A percentile compares a stretch with the other conserved stretches of the same genome.
Evolutionary conservation across 2,113 vertebrate genomes (phyloP).

Genomic region (Notothenia rossii): DNA sequence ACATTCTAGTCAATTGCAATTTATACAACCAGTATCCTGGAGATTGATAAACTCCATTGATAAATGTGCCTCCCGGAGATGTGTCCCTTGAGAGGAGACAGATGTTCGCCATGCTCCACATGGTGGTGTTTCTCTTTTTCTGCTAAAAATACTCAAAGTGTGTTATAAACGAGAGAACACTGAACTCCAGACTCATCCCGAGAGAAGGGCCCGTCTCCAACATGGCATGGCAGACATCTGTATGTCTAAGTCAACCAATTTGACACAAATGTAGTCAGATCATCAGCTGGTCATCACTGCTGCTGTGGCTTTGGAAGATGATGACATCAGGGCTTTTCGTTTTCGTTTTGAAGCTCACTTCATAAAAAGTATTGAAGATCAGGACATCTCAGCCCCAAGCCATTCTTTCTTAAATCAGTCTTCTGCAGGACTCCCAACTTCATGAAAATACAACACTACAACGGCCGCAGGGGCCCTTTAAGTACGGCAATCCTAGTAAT

Average conservation of each 20-base stretch:
- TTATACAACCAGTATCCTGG: slow-evolving; percentile 80
- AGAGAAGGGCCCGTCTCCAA: slow-evolving; percentile 12
- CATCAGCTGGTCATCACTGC: background rate
- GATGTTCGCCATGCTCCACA: background rate
- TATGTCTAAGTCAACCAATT: background rate
- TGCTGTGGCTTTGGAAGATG: background rate
- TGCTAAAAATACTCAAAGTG: background rate
- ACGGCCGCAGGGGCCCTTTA: background rate
- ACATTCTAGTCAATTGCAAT: slow-evolving; percentile 81
- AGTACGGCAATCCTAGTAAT: background rate
- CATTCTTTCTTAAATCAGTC: background rate
- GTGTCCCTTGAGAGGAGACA: slow-evolving; percentile 35
- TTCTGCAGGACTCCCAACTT: background rate
- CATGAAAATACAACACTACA: background rate
- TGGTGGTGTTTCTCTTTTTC: background rate
- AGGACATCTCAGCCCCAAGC: background rate
- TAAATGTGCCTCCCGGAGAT: slow-evolving; percentile 61
- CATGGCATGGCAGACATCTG: slow-evolving; percentile 8
- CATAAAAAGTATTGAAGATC: background rate
- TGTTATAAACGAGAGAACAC: background rate
- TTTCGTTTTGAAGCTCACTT: background rate
- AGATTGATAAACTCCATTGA: slow-evolving; percentile 61
- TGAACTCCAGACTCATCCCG: background rate
- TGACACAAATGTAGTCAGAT: background rate
- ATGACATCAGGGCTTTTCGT: background rate